A percentile compares a stretch with the other conserved stretches of the same genome.
Conservation (phyloP, 2,113 vertebrate genomes). For the Lucifuga dentata region DNA sequence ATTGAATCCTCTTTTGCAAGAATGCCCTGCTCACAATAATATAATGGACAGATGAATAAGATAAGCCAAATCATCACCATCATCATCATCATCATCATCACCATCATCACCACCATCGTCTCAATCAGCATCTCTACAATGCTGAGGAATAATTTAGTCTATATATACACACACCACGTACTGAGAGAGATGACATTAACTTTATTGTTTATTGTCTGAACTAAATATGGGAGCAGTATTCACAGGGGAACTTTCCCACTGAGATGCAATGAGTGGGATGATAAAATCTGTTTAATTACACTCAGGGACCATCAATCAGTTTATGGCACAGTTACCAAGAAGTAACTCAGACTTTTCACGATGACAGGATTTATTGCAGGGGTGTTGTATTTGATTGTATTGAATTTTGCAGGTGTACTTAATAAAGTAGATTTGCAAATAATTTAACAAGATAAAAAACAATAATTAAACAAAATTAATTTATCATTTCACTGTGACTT, state of each 20-base stretch:
- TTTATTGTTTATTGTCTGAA: constrained; percentile 1
- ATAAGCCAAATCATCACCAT: constrained; percentile 31
- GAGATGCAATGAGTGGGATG: neutral
- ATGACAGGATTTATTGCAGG: no score
- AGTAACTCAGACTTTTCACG: neutral
- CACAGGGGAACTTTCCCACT: neutral
- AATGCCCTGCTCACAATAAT: no score
- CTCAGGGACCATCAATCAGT: constrained; percentile 8
- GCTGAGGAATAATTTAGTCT: constrained; percentile 16
- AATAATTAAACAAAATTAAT: no score
- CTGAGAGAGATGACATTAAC: constrained; percentile 1
- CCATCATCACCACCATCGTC: neutral
- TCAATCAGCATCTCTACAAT: constrained; percentile 9
- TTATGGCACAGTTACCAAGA: neutral
- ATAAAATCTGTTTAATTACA: constrained; percentile 14
- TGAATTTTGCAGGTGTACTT: no score
- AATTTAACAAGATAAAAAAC: no score
- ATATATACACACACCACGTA: constrained; percentile 13
- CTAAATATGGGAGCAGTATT: constrained; percentile 6
- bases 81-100: constrained; percentile 35
- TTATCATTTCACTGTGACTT: no score
- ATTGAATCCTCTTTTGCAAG: no score
- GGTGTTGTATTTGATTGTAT: neutral
- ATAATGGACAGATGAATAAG: constrained; percentile 16
- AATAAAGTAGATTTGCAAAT: no score